Evolutionary conservation across 2,113 vertebrate genomes (phyloP), one percentile per base, ranked within the genome.

Genomic region (Malurus cyaneus): DNA sequence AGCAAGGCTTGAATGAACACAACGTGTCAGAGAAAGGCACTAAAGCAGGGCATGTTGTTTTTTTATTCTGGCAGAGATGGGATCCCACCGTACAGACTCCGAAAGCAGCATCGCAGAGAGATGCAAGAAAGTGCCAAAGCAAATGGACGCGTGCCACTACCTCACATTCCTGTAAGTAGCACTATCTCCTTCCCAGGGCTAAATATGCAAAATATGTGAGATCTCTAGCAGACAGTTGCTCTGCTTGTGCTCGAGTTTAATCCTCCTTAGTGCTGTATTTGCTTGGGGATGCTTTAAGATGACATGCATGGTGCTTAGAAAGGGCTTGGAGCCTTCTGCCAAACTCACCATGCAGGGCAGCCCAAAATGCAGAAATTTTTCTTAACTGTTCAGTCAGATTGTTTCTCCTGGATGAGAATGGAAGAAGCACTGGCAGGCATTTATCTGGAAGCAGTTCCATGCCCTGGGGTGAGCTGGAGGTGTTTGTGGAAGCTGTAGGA

Each of bases 91-190:
- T 99, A 99, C 96, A 98, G 99, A 96, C 98, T 98, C 97, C 98
- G 99, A 69, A 99, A 99, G 96, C 99, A 99, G 97, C 98, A 99
- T 98, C 99, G 99, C 67, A 98, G 99, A 91, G 99, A 99, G 98
- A 99, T 99, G 98, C 99, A 99, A 97, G 99, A 99, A 98, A 99
- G 99, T 97, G 98, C 99, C 98, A 99, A 99, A 99, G 99, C 98
- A 95, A 99, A 99, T 60, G 99, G 99, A 96, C 98, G 98, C 32
- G 99, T 99, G 97, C 98, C 99, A 97, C 99, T 99, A 98, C 99
- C 99, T 98, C 99, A 99, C 98, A 99, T 99, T 98, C 99, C 99
- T 96, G 99, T 99, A 98, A 99, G 99, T 98, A 91, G 67, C 28
- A 11, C 50, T 70, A 1, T 85, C 77, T 82, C 82, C 80, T 95